Conservation (phyloP, 2,888 invertebrate genomes). For the Diplazon laetatorius region DNA sequence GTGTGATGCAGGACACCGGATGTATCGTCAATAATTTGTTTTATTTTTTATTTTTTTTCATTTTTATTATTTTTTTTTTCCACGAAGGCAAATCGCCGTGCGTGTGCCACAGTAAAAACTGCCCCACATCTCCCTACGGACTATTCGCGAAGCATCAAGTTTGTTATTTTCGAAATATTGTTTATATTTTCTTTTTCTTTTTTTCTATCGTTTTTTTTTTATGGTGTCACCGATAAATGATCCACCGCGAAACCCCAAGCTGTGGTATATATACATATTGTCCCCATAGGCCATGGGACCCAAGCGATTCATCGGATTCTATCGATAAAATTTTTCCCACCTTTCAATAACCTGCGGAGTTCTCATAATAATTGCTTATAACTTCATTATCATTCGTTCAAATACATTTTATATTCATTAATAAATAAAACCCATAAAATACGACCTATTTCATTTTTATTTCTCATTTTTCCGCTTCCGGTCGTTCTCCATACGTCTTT, state of each 20-base stretch:
- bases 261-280: neutral
- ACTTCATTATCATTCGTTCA: neutral
- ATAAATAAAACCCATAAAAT: too few relatives aligned
- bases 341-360: neutral
- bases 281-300: slow-evolving; percentile 24
- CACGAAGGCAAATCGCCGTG: slow-evolving; percentile 46
- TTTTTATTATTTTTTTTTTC: slow-evolving; percentile 58
- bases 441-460: too few relatives aligned
- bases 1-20: slow-evolving; percentile 32
- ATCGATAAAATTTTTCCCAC: slow-evolving; percentile 33
- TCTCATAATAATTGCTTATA: neutral
- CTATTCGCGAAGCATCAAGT: slow-evolving; percentile 14
- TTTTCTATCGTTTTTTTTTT: slow-evolving; percentile 12
- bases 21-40: slow-evolving; percentile 65
- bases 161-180: too few relatives aligned
- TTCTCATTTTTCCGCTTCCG: too few relatives aligned
- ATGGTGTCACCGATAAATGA: slow-evolving; percentile 50
- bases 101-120: slow-evolving; percentile 38
- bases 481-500: too few relatives aligned
- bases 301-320: slow-evolving; percentile 29
- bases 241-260: slow-evolving; percentile 40
- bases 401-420: neutral
- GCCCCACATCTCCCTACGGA: slow-evolving; percentile 25
- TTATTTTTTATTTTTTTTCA: slow-evolving; percentile 58
- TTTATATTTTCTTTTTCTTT: slow-evolving; percentile 21